Evolutionary conservation across 2,113 vertebrate genomes (phyloP), one percentile per base, ranked within the genome.

Genomic region (Psettodes erumei): DNA sequence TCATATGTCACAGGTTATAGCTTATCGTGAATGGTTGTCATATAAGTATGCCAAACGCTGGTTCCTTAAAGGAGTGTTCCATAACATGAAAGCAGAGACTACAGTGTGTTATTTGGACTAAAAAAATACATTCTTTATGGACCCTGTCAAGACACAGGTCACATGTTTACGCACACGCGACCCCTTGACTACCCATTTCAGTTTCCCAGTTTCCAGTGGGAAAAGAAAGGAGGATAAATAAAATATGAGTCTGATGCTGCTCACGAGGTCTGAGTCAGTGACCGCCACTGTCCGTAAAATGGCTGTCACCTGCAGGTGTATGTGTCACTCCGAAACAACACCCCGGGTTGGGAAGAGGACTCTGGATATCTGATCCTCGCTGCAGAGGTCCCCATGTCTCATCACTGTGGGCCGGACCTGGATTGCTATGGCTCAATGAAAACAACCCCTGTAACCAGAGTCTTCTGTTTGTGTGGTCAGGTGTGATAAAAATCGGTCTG

Each of bases 401-500:
- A 81, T 74, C 77, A 35, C 71, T 32, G 55, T 30, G 71, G 62
- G 61, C 75, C 38, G 54, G 67, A 83, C 81, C 78, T 72, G 75
- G 79, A 84, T 88, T 69, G 78, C 83, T 59, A 69, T 67, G 79
- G 71, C 69, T 71, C 32, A 58, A 88, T 92, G 90, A 91, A 93
- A 93, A 90, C 73, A 72, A 90, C 88, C 90, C 90, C 89, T 81
- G 93, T 90, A 94, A 94, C 87, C 74, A 83, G 90, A 94, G 86
- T 84, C 85, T 38, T 59, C 35, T 71, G 84, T 87, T 71, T 85
- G 75, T 85, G 77, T 89, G 90, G 88, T 91, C 89, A 88, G 89
- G 84, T 91, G 90, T 87, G 88, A 94, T 90, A 86, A 89, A n/a
- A 93, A 89, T 91, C 82, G 12, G 68, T 78, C 78, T 55, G 61